A percentile compares a stretch with the other conserved stretches of the same genome.
These are phyloP conservation scores for Peromyscus californicus DNA, from an alignment of 2,113 vertebrate genomes.

Conservation along the genomic window DNA sequence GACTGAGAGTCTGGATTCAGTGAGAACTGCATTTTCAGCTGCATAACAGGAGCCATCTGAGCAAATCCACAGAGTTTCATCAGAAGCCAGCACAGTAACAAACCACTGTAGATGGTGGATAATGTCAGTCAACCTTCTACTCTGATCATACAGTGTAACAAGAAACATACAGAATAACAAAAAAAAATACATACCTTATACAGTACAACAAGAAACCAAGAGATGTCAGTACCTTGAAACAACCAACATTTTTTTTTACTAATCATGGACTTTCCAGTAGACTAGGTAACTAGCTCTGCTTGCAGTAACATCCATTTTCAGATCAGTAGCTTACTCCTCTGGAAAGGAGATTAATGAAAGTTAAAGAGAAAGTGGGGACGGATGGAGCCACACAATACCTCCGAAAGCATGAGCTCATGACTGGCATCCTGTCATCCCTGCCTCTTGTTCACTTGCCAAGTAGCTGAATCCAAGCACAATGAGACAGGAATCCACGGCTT, in stretches of 20 bases:
- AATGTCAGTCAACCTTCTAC: neutral
- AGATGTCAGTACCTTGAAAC: neutral
- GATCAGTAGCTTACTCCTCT: neutral
- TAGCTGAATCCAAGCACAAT: neutral
- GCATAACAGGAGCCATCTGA: neutral
- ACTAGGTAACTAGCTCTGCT: neutral
- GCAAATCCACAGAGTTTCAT: neutral
- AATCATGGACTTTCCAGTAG: neutral
- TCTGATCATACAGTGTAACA: neutral
- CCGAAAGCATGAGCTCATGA: neutral
- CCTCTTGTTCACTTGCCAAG: neutral
- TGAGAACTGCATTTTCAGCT: neutral
- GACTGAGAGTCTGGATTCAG: neutral
- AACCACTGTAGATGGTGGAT: neutral
- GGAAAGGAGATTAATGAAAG: neutral
- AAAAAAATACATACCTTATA: neutral
- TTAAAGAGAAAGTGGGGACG: neutral
- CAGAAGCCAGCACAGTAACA: neutral
- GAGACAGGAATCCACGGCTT: neutral
- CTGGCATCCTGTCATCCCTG: neutral
- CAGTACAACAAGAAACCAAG: neutral
- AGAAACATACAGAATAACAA: neutral
- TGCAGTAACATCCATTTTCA: neutral
- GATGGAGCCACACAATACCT: neutral
- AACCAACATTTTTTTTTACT: neutral